Base-by-base conservation (phyloP, 1,140 invertebrate species). In the Heliconius eleuchia region DNA sequence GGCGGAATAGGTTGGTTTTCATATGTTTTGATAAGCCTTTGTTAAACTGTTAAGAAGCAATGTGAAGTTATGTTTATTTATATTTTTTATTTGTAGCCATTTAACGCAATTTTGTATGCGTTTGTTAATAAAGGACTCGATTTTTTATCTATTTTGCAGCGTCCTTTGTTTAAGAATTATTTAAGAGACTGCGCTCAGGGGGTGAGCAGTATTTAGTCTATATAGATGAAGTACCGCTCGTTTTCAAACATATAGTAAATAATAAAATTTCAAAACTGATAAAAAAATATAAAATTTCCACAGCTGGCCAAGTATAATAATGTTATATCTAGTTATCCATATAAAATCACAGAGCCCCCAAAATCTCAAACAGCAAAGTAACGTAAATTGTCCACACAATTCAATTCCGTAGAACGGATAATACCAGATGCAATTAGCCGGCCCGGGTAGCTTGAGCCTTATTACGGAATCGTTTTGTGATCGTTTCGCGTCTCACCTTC, bases 341-440 rank as follows among this genome's bases (percentile, higher is more conserved):
- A 8, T 3, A 11, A 60, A 11, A 9, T 23, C 46, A 46, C 19
- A 11, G 7, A 11, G n/a, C 2, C 19, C 8, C 3, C 3, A 60
- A 23, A 60, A 27, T 46, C 27, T 34, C 34, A 75, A 75, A 42
- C 66, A 27, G n/a, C n/a, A 27, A 27, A 30, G 60, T 75, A 37
- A 66, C 74, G 52, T 75, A 39, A 39, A 75, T 46, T 66, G n/a
- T 39, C 57, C 55, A 39, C 57, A 66, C 27, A 75, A 75, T 66
- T 60, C 57, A 66, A 75, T 75, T 75, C 30, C 57, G 23, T 75
- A 66, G 39, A 66, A 75, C 55, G 57, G 74, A 75, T 75, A 75
- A 75, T 60, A 60, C 74, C 34, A 57, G 30, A 75, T 66, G 57
- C 55, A 75, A 75, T 75, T 57, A 60, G 34, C 57, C 55, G 74